A percentile compares a stretch with the other conserved stretches of the same genome.
phyloP scores from a whole-genome alignment of 2,797 vertebrate species.

The Anniella stebbinsi region DNA sequence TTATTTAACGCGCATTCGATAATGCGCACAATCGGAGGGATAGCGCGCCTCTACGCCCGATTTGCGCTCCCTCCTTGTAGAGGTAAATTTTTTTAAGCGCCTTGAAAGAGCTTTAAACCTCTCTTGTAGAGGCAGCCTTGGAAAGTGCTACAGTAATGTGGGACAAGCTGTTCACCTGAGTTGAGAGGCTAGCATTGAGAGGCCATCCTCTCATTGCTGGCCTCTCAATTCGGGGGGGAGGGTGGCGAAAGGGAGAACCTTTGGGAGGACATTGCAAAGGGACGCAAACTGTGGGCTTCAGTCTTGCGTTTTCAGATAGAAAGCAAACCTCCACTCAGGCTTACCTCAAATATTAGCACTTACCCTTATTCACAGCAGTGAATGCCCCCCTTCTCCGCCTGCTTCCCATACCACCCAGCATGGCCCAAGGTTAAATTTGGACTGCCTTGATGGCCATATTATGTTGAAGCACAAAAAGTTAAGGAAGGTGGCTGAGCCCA shows the following conservation, averaged over 20 bases:
- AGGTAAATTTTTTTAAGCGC: too few species aligned
- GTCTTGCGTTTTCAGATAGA: not conserved
- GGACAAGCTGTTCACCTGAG: not conserved
- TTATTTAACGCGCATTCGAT: too few species aligned
- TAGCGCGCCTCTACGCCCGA: too few species aligned
- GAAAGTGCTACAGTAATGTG: not conserved
- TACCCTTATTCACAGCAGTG: slow-evolving; percentile 19
- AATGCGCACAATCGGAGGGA: too few species aligned
- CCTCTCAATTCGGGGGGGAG: too few species aligned
- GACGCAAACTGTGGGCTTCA: not conserved
- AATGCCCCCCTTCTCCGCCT: not conserved
- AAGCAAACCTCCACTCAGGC: not conserved
- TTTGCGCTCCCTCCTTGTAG: too few species aligned
- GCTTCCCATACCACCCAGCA: slow-evolving; percentile 33
- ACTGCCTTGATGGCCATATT: slow-evolving; percentile 27
- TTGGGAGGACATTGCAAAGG: not conserved
- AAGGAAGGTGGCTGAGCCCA: slow-evolving; percentile 1
- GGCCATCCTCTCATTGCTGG: too few species aligned
- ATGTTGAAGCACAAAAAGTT: slow-evolving; percentile 29
- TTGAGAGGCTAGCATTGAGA: not conserved
- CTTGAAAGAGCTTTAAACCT: too few species aligned
- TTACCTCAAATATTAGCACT: not conserved
- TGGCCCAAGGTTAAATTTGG: slow-evolving; percentile 41
- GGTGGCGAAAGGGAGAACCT: too few species aligned
- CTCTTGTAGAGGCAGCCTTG: too few species aligned